phyloP scores from a whole-genome alignment of 2,113 vertebrate species.

The Cygnus atratus region DNA sequence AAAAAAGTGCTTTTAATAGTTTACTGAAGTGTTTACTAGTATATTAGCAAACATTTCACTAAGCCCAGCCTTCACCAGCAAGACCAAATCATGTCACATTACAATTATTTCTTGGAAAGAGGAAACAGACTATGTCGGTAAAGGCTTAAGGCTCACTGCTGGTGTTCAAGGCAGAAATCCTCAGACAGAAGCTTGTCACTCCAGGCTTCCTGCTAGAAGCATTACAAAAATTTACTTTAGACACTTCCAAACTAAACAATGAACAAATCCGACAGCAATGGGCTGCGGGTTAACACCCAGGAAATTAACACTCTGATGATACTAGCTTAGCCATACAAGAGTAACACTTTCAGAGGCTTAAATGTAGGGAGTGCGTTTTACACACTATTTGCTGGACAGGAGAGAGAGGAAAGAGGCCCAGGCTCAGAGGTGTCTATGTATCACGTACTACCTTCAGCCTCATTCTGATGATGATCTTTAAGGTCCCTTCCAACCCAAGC shows the following conservation, averaged over 20 bases:
- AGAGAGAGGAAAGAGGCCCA: not conserved
- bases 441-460: not conserved
- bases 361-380: not conserved
- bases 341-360: not conserved
- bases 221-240: not conserved
- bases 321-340: not conserved
- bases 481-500: too few relatives aligned
- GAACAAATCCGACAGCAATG: not conserved
- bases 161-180: not conserved
- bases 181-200: not conserved
- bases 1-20: not conserved
- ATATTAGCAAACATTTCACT: not conserved
- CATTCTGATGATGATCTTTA: too few relatives aligned
- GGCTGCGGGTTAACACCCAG: not conserved
- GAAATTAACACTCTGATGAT: not conserved
- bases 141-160: not conserved
- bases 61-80: not conserved
- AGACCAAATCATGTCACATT: not conserved
- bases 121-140: fast-evolving
- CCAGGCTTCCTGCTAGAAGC: not conserved
- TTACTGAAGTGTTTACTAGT: not conserved
- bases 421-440: not conserved
- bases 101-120: not conserved
- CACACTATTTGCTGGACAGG: not conserved
- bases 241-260: not conserved